phyloP scores from a whole-genome alignment of 1,140 invertebrate genomes.

The Sinella curviseta region DNA sequence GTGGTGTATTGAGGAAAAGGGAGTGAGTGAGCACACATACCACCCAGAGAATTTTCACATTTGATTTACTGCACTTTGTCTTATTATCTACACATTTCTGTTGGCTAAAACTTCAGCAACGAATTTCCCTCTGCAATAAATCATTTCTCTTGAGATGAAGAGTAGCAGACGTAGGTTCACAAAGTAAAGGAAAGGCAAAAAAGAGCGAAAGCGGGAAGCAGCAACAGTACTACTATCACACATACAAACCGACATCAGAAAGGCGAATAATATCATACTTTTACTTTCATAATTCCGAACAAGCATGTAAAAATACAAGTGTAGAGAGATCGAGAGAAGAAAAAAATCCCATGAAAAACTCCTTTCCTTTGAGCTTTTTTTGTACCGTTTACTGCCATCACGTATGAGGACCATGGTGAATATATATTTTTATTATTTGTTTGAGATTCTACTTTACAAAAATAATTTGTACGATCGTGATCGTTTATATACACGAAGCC shows the following conservation, averaged over 20 bases:
- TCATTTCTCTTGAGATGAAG: constrained; percentile 35
- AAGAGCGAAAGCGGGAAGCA: too few relatives aligned
- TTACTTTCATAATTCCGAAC: background rate
- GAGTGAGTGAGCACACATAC: constrained; percentile 2
- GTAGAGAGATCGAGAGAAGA: too few relatives aligned
- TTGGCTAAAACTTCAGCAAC: constrained; percentile 27
- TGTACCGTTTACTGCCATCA: background rate
- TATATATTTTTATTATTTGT: background rate
- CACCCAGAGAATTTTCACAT: constrained; percentile 20
- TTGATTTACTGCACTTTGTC: constrained; percentile 48
- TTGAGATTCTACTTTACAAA: constrained; percentile 2
- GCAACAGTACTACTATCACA: background rate
- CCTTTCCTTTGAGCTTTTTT: background rate
- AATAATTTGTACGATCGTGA: constrained; percentile 7
- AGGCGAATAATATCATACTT: too few relatives aligned
- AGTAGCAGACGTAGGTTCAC: background rate
- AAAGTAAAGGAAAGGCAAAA: too few relatives aligned
- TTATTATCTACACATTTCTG: constrained; percentile 47
- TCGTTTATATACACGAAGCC: background rate
- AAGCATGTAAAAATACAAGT: too few relatives aligned
- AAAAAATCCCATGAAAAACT: background rate
- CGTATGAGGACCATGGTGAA: too few relatives aligned
- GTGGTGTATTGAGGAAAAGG: too few relatives aligned
- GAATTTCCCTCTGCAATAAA: constrained; percentile 40
- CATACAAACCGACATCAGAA: background rate